These are phyloP conservation scores for Pelecanoides urinatrix DNA, from an alignment of 2,113 vertebrate genomes.

Conservation along the genomic window DNA sequence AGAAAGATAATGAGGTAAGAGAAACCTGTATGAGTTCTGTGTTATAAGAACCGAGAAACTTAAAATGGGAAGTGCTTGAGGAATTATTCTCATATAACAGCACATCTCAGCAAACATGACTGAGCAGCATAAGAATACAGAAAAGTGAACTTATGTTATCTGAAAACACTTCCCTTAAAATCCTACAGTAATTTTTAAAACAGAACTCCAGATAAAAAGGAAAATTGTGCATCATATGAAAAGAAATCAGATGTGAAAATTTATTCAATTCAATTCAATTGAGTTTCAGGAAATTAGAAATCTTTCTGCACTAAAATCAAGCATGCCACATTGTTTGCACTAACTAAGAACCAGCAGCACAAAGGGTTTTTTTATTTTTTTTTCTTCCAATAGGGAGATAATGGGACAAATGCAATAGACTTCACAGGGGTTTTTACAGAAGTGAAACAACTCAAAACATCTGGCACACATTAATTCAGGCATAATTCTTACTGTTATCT, in stretches of 20 bases:
- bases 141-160: neutral
- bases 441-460: neutral
- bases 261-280: neutral
- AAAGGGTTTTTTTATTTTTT: accelerated
- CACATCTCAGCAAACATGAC: neutral
- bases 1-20: neutral
- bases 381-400: neutral
- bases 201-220: neutral
- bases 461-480: neutral
- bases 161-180: neutral
- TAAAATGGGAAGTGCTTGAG: neutral
- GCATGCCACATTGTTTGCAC: neutral
- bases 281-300: neutral
- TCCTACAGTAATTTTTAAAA: neutral
- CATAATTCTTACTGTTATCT: neutral
- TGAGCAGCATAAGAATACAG: neutral
- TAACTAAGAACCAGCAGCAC: neutral
- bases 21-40: neutral
- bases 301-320: neutral
- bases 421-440: neutral
- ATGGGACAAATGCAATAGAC: neutral
- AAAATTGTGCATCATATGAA: neutral
- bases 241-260: neutral
- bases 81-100: neutral
- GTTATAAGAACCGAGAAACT: neutral